Evolutionary conservation across 1,140 invertebrate genomes (phyloP).

Genomic region (Pectinophora gossypiella): DNA sequence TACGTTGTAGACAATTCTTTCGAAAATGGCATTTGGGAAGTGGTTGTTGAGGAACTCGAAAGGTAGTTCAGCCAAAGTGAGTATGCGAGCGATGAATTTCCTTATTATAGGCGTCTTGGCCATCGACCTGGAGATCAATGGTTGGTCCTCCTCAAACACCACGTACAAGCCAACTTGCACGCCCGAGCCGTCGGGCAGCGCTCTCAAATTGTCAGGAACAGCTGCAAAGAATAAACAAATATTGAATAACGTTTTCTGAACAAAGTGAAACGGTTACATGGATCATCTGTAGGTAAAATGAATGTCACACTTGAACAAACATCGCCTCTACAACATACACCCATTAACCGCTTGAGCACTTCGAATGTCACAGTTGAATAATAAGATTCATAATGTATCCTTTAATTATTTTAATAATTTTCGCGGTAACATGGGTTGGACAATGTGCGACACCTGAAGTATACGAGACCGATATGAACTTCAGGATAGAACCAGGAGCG

Average conservation of each 20-base stretch:
- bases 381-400: too few species aligned
- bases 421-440: too few species aligned
- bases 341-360: too few species aligned
- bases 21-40: slow-evolving; percentile 77
- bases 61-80: slow-evolving; percentile 75
- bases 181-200: slow-evolving; percentile 79
- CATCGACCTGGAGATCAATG: slow-evolving; percentile 67
- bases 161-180: slow-evolving; percentile 80
- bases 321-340: too few species aligned
- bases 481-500: slow-evolving; percentile 79
- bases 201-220: slow-evolving; percentile 86
- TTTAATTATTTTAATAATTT: too few species aligned
- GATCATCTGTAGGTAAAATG: too few species aligned
- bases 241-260: too few species aligned
- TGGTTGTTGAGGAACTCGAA: slow-evolving; percentile 76
- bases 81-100: slow-evolving; percentile 77
- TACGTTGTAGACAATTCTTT: slow-evolving; percentile 74
- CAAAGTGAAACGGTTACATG: too few species aligned
- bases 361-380: too few species aligned
- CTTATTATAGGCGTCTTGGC: slow-evolving; percentile 76
- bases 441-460: too few species aligned
- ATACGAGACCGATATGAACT: slow-evolving; percentile 80
- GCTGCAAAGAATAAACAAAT: slow-evolving; percentile 28
- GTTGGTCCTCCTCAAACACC: slow-evolving; percentile 72
- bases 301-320: too few species aligned